These are phyloP conservation scores for Agapornis roseicollis DNA, from an alignment of 2,113 vertebrate species.

Conservation along the genomic window DNA sequence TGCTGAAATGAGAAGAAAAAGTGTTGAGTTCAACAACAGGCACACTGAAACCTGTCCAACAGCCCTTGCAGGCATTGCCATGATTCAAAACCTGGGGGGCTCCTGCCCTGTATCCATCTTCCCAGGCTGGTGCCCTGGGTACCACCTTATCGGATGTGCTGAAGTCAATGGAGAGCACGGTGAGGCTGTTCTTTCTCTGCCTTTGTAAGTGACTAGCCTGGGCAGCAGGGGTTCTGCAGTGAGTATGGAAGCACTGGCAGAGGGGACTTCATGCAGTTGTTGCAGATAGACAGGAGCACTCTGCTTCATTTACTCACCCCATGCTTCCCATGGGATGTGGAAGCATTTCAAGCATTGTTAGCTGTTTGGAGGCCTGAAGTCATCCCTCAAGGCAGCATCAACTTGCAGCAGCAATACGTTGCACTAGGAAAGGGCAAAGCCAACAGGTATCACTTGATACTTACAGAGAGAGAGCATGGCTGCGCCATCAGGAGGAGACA, in stretches of 20 bases:
- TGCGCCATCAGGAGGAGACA: not conserved
- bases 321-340: not conserved
- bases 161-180: not conserved
- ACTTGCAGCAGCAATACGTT: fast-evolving
- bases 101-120: not conserved
- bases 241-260: not conserved
- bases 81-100: not conserved
- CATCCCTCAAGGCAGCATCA: not conserved
- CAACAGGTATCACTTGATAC: not conserved
- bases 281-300: not conserved
- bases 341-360: fast-evolving
- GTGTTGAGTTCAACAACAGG: fast-evolving
- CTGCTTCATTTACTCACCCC: not conserved
- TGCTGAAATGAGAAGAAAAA: not conserved
- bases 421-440: not conserved
- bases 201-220: fast-evolving
- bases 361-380: not conserved
- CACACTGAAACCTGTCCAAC: not conserved
- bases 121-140: not conserved
- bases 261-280: not conserved
- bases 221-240: fast-evolving
- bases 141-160: not conserved
- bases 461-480: not conserved
- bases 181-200: not conserved
- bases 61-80: not conserved